Conservation (phyloP, 2,888 invertebrate genomes). For the Diabrotica balteata region DNA sequence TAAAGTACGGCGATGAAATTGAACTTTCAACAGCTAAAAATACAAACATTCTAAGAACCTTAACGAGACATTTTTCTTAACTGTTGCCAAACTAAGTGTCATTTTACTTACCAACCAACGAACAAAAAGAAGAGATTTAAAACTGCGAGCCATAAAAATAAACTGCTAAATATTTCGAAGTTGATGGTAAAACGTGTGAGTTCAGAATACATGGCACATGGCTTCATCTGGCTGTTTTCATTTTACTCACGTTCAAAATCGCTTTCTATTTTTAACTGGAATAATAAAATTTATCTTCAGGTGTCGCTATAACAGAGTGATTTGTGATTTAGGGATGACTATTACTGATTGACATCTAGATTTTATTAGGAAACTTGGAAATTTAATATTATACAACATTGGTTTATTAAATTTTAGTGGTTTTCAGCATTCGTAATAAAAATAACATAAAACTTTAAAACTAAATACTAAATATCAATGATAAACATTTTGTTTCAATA, state of each 20-base stretch:
- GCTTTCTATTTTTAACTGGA: conserved; percentile 17
- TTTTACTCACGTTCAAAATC: conserved; percentile 15
- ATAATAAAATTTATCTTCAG: conserved; percentile 11
- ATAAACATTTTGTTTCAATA: too few relatives aligned
- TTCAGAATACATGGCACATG: conserved; percentile 9
- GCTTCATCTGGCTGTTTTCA: conserved; percentile 18
- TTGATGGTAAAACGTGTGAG: conserved; percentile 14
- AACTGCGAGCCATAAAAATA: conserved; percentile 13
- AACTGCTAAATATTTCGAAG: conserved; percentile 18
- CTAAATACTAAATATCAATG: too few relatives aligned
- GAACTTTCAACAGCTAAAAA: not conserved
- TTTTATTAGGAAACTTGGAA: too few relatives aligned
- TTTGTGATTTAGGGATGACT: too few relatives aligned
- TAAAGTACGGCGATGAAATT: too few relatives aligned
- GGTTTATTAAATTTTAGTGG: too few relatives aligned
- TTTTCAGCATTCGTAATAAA: too few relatives aligned
- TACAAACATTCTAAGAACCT: conserved; percentile 1
- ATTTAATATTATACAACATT: too few relatives aligned
- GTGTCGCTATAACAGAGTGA: conserved; percentile 8
- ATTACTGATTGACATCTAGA: too few relatives aligned
- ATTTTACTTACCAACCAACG: conserved; percentile 10
- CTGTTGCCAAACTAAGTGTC: conserved; percentile 10
- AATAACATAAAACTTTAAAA: too few relatives aligned
- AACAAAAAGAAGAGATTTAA: conserved; percentile 9
- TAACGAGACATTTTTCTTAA: not conserved